These are phyloP conservation scores for Ciconia boyciana DNA, from an alignment of 2,113 vertebrate genomes.

Conservation along the genomic window DNA sequence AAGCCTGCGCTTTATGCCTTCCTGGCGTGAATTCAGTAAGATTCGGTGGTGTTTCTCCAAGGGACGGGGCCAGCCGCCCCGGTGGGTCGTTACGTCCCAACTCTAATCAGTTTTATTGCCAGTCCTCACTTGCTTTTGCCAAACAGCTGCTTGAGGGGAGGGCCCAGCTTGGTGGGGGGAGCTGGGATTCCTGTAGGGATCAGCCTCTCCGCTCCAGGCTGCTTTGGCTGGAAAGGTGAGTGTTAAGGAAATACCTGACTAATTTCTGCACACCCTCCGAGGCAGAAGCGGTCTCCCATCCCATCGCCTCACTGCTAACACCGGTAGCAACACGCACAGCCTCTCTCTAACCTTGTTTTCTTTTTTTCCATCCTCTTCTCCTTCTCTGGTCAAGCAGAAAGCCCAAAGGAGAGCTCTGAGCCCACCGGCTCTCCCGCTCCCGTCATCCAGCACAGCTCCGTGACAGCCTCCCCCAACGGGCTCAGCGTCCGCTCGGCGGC, in stretches of 20 bases:
- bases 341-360: background rate
- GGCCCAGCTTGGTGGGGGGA: background rate
- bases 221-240: background rate
- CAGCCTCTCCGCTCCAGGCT: background rate
- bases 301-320: accelerated
- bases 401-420: conserved; percentile 89
- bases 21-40: accelerated
- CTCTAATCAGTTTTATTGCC: background rate
- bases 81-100: accelerated
- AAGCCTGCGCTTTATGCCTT: background rate
- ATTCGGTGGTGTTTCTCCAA: too few relatives aligned
- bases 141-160: background rate
- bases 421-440: conserved; percentile 87
- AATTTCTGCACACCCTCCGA: background rate
- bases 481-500: conserved; percentile 88
- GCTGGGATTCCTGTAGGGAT: background rate
- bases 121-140: background rate
- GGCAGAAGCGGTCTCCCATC: background rate
- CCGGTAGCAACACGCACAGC: background rate
- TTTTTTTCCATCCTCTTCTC: background rate
- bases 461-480: conserved; percentile 84
- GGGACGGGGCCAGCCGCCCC: background rate
- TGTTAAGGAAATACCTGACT: background rate
- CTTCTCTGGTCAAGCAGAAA: conserved; percentile 68
- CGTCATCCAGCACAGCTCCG: conserved; percentile 93